Percentiles rank a stretch among this genome's conserved stretches.
phyloP scores from a whole-genome alignment of 2,888 invertebrate species.

The Aplocera efformata region DNA sequence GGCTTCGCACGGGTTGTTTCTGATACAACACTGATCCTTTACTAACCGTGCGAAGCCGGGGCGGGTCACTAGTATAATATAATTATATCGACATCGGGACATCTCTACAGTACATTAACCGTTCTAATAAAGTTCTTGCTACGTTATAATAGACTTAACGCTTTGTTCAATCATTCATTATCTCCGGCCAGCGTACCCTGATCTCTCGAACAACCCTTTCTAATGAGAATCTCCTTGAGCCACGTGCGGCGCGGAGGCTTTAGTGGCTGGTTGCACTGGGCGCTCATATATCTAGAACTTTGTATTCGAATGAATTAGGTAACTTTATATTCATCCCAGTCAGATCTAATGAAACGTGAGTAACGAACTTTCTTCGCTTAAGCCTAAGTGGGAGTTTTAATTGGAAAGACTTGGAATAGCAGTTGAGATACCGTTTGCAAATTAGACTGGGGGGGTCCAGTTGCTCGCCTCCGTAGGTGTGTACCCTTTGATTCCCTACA shows the following conservation, averaged over 20 bases:
- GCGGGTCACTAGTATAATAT: too few species aligned
- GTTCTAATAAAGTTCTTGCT: conserved; percentile 76
- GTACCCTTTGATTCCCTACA: too few species aligned
- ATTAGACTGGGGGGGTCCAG: too few species aligned
- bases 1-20: too few species aligned
- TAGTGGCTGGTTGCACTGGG: conserved; percentile 36
- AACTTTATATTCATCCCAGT: conserved; percentile 60
- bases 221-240: conserved; percentile 41
- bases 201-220: conserved; percentile 48
- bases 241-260: conserved; percentile 35
- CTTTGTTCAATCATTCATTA: conserved; percentile 78
- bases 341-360: conserved; percentile 63
- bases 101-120: conserved; percentile 57
- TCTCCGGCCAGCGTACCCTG: conserved; percentile 53
- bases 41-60: too few species aligned
- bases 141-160: conserved; percentile 75
- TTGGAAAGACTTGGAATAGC: too few species aligned
- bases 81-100: conserved; percentile 31
- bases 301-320: conserved; percentile 58
- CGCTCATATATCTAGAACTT: conserved; percentile 68
- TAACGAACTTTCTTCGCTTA: conserved; percentile 45
- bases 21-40: too few species aligned
- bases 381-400: conserved; percentile 6
- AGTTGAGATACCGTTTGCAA: too few species aligned
- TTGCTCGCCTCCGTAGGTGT: too few species aligned